These are phyloP conservation scores for Ginglymostoma cirratum DNA, from an alignment of 2,113 vertebrate species.

Conservation along the genomic window DNA sequence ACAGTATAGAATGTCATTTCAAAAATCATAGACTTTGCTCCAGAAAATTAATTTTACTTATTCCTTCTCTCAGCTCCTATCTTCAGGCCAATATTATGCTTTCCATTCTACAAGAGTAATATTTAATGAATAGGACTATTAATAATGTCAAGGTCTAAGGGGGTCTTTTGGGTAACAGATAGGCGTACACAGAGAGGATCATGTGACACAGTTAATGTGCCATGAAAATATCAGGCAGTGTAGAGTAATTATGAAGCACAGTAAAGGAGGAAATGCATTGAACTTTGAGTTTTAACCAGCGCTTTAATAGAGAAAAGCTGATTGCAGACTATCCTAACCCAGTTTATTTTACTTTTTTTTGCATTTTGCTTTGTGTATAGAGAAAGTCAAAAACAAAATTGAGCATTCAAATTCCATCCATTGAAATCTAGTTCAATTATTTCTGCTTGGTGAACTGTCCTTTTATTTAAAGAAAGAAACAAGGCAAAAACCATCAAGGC, in stretches of 20 bases:
- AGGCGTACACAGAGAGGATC: constrained; percentile 72
- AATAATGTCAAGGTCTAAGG: constrained; percentile 81
- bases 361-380: background rate
- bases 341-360: background rate
- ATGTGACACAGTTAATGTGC: constrained; percentile 87
- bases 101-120: constrained; percentile 92
- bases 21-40: constrained; percentile 82
- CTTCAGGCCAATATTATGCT: constrained; percentile 93
- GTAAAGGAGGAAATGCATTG: constrained; percentile 61
- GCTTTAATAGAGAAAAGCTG: constrained; percentile 15
- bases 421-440: background rate
- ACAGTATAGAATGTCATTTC: constrained; percentile 88
- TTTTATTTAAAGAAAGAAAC: background rate
- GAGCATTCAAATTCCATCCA: background rate
- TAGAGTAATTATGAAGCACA: constrained; percentile 88
- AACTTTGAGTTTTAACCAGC: constrained; percentile 47
- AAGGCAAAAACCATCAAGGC: background rate
- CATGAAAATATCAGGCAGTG: constrained; percentile 91
- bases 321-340: background rate
- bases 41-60: constrained; percentile 89
- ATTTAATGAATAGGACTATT: constrained; percentile 97
- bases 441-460: background rate
- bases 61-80: constrained; percentile 81
- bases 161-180: constrained; percentile 78
- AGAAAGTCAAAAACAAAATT: background rate